phyloP scores from a whole-genome alignment of 2,888 invertebrate genomes.

The Archaeoteleia sp. region DNA sequence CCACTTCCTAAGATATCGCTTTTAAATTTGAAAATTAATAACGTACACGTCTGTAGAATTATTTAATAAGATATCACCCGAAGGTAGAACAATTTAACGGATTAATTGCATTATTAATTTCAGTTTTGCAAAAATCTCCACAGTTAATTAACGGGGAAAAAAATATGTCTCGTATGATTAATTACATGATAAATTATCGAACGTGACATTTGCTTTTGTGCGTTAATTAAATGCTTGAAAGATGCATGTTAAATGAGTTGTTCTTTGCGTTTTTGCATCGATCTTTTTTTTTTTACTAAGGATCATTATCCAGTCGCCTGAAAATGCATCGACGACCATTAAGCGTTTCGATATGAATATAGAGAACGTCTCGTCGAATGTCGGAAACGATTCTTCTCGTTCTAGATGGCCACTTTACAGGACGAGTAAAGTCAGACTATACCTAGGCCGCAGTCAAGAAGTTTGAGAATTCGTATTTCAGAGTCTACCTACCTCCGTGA shows the following conservation, averaged over 20 bases:
- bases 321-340: slow-evolving; percentile 12
- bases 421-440: slow-evolving; percentile 26
- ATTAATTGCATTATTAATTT: neutral
- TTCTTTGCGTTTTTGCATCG: too few relatives aligned
- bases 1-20: neutral
- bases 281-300: slow-evolving; percentile 4
- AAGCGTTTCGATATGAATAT: slow-evolving; percentile 28
- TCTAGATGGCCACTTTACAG: slow-evolving; percentile 42
- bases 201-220: too few relatives aligned
- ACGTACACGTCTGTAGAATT: too few relatives aligned
- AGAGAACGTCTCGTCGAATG: slow-evolving; percentile 27
- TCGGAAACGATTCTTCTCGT: slow-evolving; percentile 27
- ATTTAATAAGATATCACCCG: too few relatives aligned
- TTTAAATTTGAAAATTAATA: too few relatives aligned
- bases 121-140: too few relatives aligned
- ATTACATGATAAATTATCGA: too few relatives aligned
- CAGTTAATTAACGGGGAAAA: too few relatives aligned
- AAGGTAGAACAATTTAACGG: neutral
- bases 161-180: too few relatives aligned
- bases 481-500: neutral
- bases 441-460: slow-evolving; percentile 32
- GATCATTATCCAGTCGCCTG: slow-evolving; percentile 2
- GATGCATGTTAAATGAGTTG: too few relatives aligned
- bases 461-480: slow-evolving; percentile 38
- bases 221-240: too few relatives aligned